Base-by-base conservation (phyloP, 2,797 vertebrate genomes). In the Ceryle rudis region DNA sequence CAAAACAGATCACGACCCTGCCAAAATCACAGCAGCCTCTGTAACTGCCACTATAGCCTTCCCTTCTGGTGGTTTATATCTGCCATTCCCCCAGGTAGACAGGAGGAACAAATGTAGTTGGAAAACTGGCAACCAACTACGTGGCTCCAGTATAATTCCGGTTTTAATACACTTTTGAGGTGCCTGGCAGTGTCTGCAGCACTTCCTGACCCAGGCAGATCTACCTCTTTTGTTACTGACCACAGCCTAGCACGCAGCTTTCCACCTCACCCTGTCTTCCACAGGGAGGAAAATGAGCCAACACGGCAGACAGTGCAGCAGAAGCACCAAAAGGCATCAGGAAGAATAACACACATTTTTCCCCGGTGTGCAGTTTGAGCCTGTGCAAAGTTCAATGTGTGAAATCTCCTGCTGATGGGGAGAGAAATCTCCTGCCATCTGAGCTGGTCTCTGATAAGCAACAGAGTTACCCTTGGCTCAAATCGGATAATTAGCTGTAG, bases 331-430 rank as follows among this genome's bases (percentile, higher is more conserved):
- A 78, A 8, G 22, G 10, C 52, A 81, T 29, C 12, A n/a, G 55
- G 65, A 52, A 75, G 85, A 28, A 46, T 7, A 25, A 25, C 12
- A 20, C 3, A 12, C 1, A 1, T 67, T 67, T 62, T 67, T 70
- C 17, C 9, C 13, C 41, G 1, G 7, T 0, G 1, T 15, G 14
- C 14, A 71, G 41, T 65, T 21, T 58, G 16, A 79, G 11, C 58
- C n/a, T 5, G 3, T 12, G 37, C 41, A 49, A 57, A 65, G 49
- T 44, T 81, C 25, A 54, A 5, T 28, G 29, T 6, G 10, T 33
- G 39, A 72, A 15, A 31, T 69, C 23, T 58, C n/a, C 58, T 6
- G 5, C 28, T 37, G 18, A 29, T 1, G 15, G 4, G 22, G 61
- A 41, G 39, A 41, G 39, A 41, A 41, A 41, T 41, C 39, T 41